phyloP scores from a whole-genome alignment of 2,113 vertebrate species.

The Petrocephalus zakoni region DNA sequence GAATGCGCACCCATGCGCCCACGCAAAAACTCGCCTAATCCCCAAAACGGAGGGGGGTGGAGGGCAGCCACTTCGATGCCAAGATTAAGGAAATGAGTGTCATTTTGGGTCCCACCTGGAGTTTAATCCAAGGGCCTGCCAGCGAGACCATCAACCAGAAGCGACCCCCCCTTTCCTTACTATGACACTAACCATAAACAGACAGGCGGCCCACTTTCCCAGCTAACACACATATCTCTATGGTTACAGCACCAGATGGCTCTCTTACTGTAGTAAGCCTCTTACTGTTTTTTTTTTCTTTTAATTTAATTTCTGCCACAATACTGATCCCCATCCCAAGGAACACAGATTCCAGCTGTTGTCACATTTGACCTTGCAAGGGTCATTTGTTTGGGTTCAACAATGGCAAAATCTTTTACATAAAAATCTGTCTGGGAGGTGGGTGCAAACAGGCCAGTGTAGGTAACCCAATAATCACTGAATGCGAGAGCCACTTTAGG shows the following conservation, averaged over 20 bases:
- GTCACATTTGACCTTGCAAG: background rate
- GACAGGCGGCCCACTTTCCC: background rate
- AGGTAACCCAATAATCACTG: background rate
- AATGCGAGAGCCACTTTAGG: background rate
- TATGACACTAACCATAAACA: constrained; percentile 1
- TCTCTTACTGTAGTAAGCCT: background rate
- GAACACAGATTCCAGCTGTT: background rate
- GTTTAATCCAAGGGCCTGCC: background rate
- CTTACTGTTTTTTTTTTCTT: background rate
- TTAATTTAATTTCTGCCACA: constrained; percentile 7
- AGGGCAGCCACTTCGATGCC: background rate
- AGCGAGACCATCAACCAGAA: background rate
- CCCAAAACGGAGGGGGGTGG: background rate
- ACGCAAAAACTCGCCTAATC: too few relatives aligned
- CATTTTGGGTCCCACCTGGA: background rate
- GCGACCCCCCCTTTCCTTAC: background rate
- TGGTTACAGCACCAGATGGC: constrained; percentile 4
- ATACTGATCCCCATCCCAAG: background rate
- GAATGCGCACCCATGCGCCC: background rate
- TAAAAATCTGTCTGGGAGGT: background rate
- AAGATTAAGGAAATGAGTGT: background rate
- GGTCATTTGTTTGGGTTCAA: background rate
- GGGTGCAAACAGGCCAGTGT: background rate
- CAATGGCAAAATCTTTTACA: background rate
- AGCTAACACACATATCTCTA: background rate